Base-by-base conservation (phyloP, 2,113 vertebrate species). In the Ornithorhynchus anatinus region DNA sequence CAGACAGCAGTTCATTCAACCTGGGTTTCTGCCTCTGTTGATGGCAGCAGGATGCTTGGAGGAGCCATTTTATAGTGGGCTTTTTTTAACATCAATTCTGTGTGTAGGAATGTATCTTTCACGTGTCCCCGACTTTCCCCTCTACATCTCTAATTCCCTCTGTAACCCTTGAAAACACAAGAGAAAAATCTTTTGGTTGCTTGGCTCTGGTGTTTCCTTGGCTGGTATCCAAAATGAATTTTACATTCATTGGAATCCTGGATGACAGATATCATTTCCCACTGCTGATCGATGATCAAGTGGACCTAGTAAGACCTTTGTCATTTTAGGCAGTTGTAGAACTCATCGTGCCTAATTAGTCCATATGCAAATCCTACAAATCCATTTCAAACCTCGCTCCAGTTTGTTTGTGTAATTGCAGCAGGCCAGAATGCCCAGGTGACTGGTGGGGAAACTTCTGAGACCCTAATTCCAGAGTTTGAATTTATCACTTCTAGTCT, bases 391-490 rank as follows among this genome's bases (percentile, higher is more conserved):
- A 20, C 42, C 22, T 59, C n/a, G n/a, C 31, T 47, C n/a, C 38
- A 47, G 42, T 61, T 42, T 73, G 39, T 59, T 64, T 65, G 47
- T 38, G 35, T 61, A 59, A 37, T 59, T 59, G 68, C 37, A 53
- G 29, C 20, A 52, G 64, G 63, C 50, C 16, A 59, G 68, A 62
- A 65, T 59, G 57, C 62, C 8, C 20, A 60, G 32, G 10, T 60
- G n/a, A n/a, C n/a, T 52, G 22, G 38, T 67, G n/a, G 27, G 13
- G 12, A 42, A 57, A 63, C 29, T 59, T 60, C n/a, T 58, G 56
- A 78, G 67, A 48, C 70, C 47, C 51, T 75, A 37, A 14, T 69
- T 43, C n/a, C n/a, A n/a, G n/a, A n/a, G n/a, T n/a, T n/a, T 56
- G 23, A 43, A 15, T 9, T 25, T 27, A 68, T 80, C 62, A 20